Percentiles rank a stretch among this genome's conserved stretches.
Conservation (phyloP, 2,888 invertebrate genomes). For the Parascotia fuliginaria region DNA sequence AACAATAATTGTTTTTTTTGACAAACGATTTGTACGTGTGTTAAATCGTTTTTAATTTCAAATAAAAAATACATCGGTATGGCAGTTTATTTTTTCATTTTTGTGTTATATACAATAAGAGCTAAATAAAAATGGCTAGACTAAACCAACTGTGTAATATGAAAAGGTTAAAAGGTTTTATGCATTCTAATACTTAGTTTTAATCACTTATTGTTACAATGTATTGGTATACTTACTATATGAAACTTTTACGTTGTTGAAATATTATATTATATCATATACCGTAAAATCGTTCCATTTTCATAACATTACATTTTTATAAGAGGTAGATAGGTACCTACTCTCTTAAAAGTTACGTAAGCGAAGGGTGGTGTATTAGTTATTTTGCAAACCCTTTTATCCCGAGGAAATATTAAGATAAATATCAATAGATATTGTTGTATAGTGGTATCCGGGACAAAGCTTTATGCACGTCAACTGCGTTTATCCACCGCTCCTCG, state of each 20-base stretch:
- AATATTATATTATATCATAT: too few species aligned
- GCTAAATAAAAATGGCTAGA: conserved; percentile 8
- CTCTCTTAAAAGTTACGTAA: conserved; percentile 3
- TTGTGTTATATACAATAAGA: conserved; percentile 13
- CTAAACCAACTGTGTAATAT: too few species aligned
- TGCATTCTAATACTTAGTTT: too few species aligned
- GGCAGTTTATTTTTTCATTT: conserved; percentile 11
- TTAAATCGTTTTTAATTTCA: conserved; percentile 21
- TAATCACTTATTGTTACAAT: too few species aligned
- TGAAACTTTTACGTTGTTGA: too few species aligned
- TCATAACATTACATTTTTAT: conserved; percentile 4
- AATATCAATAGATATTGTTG: conserved; percentile 45
- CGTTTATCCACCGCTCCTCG: conserved; percentile 39
- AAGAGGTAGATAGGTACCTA: not conserved
- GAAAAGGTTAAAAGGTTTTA: too few species aligned
- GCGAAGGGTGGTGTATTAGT: conserved; percentile 4
- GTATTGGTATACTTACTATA: too few species aligned
- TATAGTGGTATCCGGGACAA: conserved; percentile 40
- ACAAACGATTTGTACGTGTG: not conserved
- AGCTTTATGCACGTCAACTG: conserved; percentile 47
- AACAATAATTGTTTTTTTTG: conserved; percentile 7
- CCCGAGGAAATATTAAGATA: conserved; percentile 31
- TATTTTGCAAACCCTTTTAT: conserved; percentile 34
- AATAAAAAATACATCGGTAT: conserved; percentile 19
- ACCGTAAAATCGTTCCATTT: not conserved